Evolutionary conservation across 37 sponge, comb jelly and placozoan genomes (phyloP), one percentile per base, ranked within the genome.

Genomic region (Halisarca cf. caerulea): DNA sequence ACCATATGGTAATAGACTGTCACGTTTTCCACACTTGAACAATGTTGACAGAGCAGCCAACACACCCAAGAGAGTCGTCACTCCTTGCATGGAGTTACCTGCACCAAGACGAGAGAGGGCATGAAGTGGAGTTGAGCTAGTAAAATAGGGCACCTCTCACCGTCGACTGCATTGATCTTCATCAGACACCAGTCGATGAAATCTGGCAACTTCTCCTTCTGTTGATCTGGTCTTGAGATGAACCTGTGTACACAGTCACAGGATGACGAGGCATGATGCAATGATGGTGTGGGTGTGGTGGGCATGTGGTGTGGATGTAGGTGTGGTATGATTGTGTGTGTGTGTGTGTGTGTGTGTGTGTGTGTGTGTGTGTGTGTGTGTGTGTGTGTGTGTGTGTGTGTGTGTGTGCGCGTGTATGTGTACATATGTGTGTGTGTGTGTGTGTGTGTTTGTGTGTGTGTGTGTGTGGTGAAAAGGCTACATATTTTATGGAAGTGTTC

Each of bases 211-310:
- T 83, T 92, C 6, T 69, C 82, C 57, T 51, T 71, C 82, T 81
- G 74, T 59, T 90, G 84, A 85, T 94, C 97, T 27, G 95, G 95
- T 14, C 97, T 86, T 0, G 93, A 80, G 54, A 94, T 23, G 34
- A 97, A 88, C 69, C 97, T 92, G 42, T 17, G n/a, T n/a, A n/a
- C n/a, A n/a, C n/a, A 80, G 7, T 68, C 15, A 11, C 6, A 47
- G 51, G 51, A 47, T 47, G 6, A 47, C 51, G 51, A n/a, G n/a
- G n/a, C n/a, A n/a, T 79, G 25, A 4, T 18, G n/a, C 18, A 84
- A 81, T 47, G 41, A 17, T 36, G 9, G 23, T 25, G 47, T 23
- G 68, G 11, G 36, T 0, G 34, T 41, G 47, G 28, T 24, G 36
- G 8, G 53, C 17, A 84, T 28, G 64, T 8, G n/a, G 39, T 59